Evolutionary conservation across 1,140 invertebrate species (phyloP).

Genomic region (Archivesica marissinica): DNA sequence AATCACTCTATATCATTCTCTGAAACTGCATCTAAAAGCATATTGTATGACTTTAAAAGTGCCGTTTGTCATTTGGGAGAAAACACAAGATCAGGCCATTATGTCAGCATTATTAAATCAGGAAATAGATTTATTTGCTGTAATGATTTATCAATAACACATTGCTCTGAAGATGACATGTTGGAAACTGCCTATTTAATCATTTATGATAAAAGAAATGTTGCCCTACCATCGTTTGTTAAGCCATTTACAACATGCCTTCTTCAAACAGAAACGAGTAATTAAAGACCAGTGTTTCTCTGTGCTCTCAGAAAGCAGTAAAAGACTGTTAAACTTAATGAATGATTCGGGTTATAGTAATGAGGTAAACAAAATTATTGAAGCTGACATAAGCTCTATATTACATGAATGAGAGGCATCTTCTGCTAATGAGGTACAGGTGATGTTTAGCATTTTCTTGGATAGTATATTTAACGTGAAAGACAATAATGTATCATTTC

Average conservation of each 20-base stretch:
- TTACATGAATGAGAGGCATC: too few species aligned
- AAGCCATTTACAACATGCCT: not conserved
- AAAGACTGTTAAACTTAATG: too few species aligned
- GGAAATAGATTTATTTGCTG: not conserved
- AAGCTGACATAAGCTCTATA: too few species aligned
- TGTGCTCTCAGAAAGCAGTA: not conserved
- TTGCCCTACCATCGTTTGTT: not conserved
- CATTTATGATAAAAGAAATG: not conserved
- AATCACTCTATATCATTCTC: not conserved
- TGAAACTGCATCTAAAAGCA: too few species aligned
- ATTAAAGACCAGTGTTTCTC: not conserved
- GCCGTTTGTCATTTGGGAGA: not conserved
- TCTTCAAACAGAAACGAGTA: not conserved
- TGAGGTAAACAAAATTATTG: too few species aligned
- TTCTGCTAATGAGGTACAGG: too few species aligned
- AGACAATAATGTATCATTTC: not conserved
- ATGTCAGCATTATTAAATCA: not conserved
- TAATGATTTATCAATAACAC: not conserved
- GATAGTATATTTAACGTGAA: not conserved
- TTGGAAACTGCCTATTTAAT: not conserved
- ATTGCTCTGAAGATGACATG: not conserved
- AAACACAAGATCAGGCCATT: not conserved
- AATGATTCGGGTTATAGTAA: too few species aligned
- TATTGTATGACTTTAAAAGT: not conserved
- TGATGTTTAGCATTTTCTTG: not conserved